Percentiles rank a stretch among this genome's conserved stretches.
Evolutionary conservation across 2,113 vertebrate genomes (phyloP).

Genomic region (Deroptyus accipitrinus): DNA sequence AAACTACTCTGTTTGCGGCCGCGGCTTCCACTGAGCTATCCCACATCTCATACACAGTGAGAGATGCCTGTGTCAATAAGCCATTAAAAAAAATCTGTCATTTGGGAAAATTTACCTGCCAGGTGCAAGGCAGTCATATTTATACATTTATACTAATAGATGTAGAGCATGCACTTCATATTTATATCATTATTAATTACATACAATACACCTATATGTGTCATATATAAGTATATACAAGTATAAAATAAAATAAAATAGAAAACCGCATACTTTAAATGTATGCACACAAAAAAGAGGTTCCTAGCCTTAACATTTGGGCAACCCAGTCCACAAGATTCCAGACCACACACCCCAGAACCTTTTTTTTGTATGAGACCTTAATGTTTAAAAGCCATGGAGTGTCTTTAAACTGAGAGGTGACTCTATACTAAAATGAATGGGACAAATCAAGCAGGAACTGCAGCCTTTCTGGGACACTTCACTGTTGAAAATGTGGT

Average conservation of each 20-base stretch:
- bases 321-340: background rate
- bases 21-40: background rate
- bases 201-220: too few species aligned
- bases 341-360: background rate
- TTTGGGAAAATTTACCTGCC: background rate
- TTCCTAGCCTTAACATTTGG: background rate
- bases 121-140: background rate
- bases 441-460: background rate
- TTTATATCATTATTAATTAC: background rate
- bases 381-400: background rate
- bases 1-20: rapidly evolving
- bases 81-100: background rate
- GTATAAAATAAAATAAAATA: background rate
- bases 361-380: background rate
- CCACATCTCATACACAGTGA: background rate
- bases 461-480: background rate
- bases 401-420: background rate
- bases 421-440: background rate
- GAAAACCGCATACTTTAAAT: background rate
- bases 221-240: background rate
- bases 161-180: background rate
- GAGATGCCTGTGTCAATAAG: background rate
- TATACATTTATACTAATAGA: background rate
- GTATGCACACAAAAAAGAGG: background rate
- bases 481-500: background rate